Conservation (phyloP, 2,888 invertebrate genomes). For the Drosophila bunnanda region DNA sequence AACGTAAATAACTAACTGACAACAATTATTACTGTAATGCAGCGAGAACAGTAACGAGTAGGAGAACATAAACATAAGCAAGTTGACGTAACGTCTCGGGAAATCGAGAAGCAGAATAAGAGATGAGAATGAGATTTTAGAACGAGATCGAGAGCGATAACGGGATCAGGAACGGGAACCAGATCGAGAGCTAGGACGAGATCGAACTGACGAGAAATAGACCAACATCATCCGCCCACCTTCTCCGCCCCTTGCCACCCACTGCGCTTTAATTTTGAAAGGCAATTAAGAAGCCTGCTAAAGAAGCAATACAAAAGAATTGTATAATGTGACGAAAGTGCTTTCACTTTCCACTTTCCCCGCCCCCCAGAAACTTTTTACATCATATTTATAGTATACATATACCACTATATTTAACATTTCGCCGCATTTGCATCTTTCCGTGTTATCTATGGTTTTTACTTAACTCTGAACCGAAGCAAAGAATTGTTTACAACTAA, state of each 20-base stretch:
- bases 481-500: conserved; percentile 19
- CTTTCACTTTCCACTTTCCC: conserved; percentile 51
- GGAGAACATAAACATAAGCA: not conserved
- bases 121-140: not conserved
- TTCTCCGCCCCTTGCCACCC: conserved; percentile 31
- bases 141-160: not conserved
- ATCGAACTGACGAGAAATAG: conserved; percentile 16
- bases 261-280: conserved; percentile 36
- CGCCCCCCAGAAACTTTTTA: conserved; percentile 61
- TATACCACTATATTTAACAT: conserved; percentile 60
- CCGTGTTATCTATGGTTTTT: conserved; percentile 30
- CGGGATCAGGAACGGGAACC: not conserved
- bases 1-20: not conserved
- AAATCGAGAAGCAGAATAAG: not conserved
- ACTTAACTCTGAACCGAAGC: conserved; percentile 15
- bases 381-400: conserved; percentile 45
- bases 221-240: conserved; percentile 32
- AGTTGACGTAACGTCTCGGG: too few relatives aligned
- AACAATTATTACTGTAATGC: not conserved
- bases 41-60: not conserved
- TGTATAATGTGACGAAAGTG: conserved; percentile 60
- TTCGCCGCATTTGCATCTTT: conserved; percentile 11
- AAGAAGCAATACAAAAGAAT: conserved; percentile 25
- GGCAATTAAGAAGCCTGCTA: not conserved
- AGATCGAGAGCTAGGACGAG: not conserved